These are phyloP conservation scores for Gymnobelideus leadbeateri DNA, from an alignment of 2,113 vertebrate genomes.

Conservation along the genomic window DNA sequence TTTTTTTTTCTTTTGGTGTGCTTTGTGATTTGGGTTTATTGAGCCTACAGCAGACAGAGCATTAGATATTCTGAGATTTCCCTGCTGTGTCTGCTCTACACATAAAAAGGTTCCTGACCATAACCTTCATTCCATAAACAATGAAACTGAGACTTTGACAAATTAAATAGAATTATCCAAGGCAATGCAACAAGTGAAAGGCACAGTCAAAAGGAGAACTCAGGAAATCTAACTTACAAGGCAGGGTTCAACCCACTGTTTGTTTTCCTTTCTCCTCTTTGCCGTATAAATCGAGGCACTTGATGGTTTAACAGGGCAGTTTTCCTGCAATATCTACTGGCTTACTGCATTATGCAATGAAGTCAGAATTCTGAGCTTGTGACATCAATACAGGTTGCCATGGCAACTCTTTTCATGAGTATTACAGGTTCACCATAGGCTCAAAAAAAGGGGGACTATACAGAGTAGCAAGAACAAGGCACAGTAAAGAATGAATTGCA, in stretches of 20 bases:
- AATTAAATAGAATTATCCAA: slow-evolving; percentile 73
- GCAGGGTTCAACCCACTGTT: slow-evolving; percentile 70
- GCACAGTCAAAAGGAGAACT: slow-evolving; percentile 74
- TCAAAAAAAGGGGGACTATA: slow-evolving; percentile 73
- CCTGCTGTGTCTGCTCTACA: slow-evolving; percentile 49
- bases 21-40: slow-evolving; percentile 49
- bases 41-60: slow-evolving; percentile 53
- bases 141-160: neutral
- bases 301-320: slow-evolving; percentile 74
- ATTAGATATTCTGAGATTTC: slow-evolving; percentile 49
- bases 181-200: slow-evolving; percentile 79
- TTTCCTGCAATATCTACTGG: slow-evolving; percentile 77
- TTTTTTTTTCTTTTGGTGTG: neutral
- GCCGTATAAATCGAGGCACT: slow-evolving; percentile 74
- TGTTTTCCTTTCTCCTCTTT: slow-evolving; percentile 77
- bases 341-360: slow-evolving; percentile 81
- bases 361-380: slow-evolving; percentile 80
- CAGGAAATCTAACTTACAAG: slow-evolving; percentile 78
- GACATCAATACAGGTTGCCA: slow-evolving; percentile 81
- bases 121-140: slow-evolving; percentile 69
- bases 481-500: slow-evolving; percentile 42
- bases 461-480: slow-evolving; percentile 59
- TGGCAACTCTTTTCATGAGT: slow-evolving; percentile 79
- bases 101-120: slow-evolving; percentile 55
- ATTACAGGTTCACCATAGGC: slow-evolving; percentile 79